Base-by-base conservation (phyloP, 2,888 invertebrate genomes). In the Orgyia antiqua region DNA sequence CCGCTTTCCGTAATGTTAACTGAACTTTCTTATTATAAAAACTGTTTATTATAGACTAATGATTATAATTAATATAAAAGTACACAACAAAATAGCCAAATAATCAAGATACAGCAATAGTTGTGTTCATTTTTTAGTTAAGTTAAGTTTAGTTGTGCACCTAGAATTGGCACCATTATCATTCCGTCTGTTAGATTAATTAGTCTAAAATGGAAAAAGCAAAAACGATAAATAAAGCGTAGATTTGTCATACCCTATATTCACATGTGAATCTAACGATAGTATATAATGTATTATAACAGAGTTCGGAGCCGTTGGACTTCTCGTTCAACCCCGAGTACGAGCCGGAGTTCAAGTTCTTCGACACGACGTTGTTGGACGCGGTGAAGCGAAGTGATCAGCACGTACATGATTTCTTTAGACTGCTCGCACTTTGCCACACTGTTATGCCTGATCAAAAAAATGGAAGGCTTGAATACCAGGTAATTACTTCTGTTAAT, bases 401-500 rank as follows among this genome's bases (percentile, higher is more conserved):
- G 25, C 89, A 94, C 62, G 93, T 93, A 21, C 93, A 93, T 68
- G 92, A 91, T 62, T 98, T 98, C 88, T 98, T 98, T 88, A 90
- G 94, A 21, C 87, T 98, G 34, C 88, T 99, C 45, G 96, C 99
- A 1, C 88, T 99, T 17, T 99, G 99, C 72, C 99, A 99, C 71
- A 99, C 99, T 1, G 99, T 99, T 29, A 99, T 99, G 99, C 95
- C 98, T 0, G 98, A 96, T 64, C 92, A 93, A 55, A 94, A 94
- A 63, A 91, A 93, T 51, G 94, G 94, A 59, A 88, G 90, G 58
- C 83, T 95, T 42, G 92, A 93, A 62, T 95, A 95, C 74, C 97
- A 95, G 84, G 88, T 83, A 26, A 29, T 9, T 1, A 13, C 7
- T 2, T 8, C 19, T 10, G 21, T 23, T 10, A 23, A n/a, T n/a